These are phyloP conservation scores for Microtus montanus DNA, from an alignment of 2,113 vertebrate species.

Conservation along the genomic window DNA sequence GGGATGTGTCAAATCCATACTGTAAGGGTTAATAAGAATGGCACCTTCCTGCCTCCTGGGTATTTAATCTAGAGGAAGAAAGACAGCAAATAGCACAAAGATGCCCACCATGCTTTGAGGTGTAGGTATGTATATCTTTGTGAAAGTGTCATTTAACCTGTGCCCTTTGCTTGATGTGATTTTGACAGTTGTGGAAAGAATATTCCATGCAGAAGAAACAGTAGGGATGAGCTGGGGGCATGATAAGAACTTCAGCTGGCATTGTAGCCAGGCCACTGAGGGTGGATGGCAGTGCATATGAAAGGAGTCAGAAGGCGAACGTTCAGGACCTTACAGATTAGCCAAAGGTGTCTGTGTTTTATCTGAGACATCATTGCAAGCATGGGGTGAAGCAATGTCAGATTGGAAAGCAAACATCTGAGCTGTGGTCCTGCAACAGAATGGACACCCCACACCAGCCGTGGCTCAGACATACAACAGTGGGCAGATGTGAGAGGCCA, in stretches of 20 bases:
- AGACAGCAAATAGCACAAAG: neutral
- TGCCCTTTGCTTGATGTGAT: neutral
- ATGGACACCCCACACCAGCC: neutral
- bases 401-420: neutral
- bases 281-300: accelerated
- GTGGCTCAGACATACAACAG: neutral
- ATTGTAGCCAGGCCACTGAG: neutral
- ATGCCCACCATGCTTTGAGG: neutral
- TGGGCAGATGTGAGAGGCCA: accelerated
- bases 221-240: neutral
- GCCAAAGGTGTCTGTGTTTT: neutral
- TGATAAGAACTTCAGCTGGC: neutral
- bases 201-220: neutral
- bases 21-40: neutral
- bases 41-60: neutral
- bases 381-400: neutral
- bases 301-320: neutral
- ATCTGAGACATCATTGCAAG: neutral
- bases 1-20: neutral
- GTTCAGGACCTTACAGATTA: neutral
- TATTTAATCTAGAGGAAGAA: neutral
- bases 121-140: neutral
- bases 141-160: neutral
- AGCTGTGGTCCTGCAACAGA: neutral
- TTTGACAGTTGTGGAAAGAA: neutral